phyloP scores from a whole-genome alignment of 2,888 invertebrate species.

The Microdon myrmicae region DNA sequence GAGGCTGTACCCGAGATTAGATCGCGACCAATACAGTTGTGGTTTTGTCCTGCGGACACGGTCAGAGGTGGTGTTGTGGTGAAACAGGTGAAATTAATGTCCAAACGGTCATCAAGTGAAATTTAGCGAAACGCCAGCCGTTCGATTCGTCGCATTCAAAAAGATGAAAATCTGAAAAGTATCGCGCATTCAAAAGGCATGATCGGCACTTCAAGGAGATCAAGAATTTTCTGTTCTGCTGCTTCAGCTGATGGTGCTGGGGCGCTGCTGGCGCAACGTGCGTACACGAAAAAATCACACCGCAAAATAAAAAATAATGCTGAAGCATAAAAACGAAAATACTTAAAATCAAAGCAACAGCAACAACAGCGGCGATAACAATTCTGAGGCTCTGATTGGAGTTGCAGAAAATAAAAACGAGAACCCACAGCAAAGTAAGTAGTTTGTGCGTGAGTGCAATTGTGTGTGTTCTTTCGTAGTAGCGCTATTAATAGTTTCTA shows the following conservation, averaged over 20 bases:
- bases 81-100: background rate
- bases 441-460: too few relatives aligned
- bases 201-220: slow-evolving; percentile 53
- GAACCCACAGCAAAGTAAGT: too few relatives aligned
- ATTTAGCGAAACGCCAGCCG: slow-evolving; percentile 10
- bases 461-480: too few relatives aligned
- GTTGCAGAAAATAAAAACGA: too few relatives aligned
- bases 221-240: slow-evolving; percentile 48
- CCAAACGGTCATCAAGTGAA: slow-evolving; percentile 22
- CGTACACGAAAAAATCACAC: slow-evolving; percentile 33
- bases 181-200: slow-evolving; percentile 49
- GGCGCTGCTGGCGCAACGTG: slow-evolving; percentile 31
- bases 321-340: slow-evolving; percentile 16
- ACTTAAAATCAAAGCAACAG: slow-evolving; percentile 12
- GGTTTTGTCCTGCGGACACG: background rate
- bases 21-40: too few relatives aligned
- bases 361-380: too few relatives aligned
- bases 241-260: slow-evolving; percentile 43
- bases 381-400: too few relatives aligned
- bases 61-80: background rate
- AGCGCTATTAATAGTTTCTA: too few relatives aligned
- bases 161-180: slow-evolving; percentile 15
- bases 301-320: slow-evolving; percentile 33
- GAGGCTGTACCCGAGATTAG: slow-evolving; percentile 1
- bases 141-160: slow-evolving; percentile 10